These are phyloP conservation scores for Nipponia nippon DNA, from an alignment of 2,113 vertebrate genomes.

Conservation along the genomic window DNA sequence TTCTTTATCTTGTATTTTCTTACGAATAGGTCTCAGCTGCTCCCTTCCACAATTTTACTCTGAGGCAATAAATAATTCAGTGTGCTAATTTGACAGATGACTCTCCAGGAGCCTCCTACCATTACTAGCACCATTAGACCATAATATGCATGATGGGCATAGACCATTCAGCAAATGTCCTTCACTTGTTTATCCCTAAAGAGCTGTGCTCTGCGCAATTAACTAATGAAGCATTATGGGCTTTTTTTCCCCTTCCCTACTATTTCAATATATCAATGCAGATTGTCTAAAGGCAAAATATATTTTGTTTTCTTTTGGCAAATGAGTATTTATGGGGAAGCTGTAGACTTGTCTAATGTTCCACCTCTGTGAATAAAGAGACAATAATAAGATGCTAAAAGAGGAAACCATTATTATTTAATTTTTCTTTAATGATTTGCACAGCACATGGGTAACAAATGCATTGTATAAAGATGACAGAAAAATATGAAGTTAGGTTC, in stretches of 20 bases:
- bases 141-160: slow-evolving; percentile 77
- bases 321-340: slow-evolving; percentile 54
- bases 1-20: slow-evolving; percentile 64
- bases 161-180: slow-evolving; percentile 83
- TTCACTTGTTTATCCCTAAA: slow-evolving; percentile 84
- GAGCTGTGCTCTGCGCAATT: slow-evolving; percentile 80
- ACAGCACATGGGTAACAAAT: background rate
- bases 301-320: slow-evolving; percentile 63
- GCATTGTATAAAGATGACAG: background rate
- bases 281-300: slow-evolving; percentile 65
- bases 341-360: background rate
- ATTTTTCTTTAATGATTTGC: background rate
- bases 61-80: slow-evolving; percentile 85
- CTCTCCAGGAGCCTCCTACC: slow-evolving; percentile 80
- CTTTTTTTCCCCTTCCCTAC: slow-evolving; percentile 55
- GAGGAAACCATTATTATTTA: background rate
- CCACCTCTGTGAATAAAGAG: background rate
- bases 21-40: slow-evolving; percentile 77
- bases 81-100: slow-evolving; percentile 87
- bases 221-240: slow-evolving; percentile 84
- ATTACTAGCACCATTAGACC: slow-evolving; percentile 83
- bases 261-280: slow-evolving; percentile 78
- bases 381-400: background rate
- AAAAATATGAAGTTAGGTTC: background rate
- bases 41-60: slow-evolving; percentile 77